phyloP scores from a whole-genome alignment of 1,140 invertebrate genomes.

The Zaprionus ghesquierei region DNA sequence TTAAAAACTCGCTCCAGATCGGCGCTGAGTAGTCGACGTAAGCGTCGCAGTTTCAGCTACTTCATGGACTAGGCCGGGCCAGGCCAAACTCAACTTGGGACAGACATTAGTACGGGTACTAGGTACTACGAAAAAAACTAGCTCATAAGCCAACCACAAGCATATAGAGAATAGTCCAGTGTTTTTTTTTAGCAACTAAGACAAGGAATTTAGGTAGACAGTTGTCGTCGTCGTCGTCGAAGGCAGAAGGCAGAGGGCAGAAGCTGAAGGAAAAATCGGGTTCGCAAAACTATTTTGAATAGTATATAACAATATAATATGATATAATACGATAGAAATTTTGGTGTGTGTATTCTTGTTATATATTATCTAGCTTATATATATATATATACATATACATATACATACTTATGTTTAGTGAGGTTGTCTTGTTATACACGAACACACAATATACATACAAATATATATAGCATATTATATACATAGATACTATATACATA shows the following conservation, averaged over 20 bases:
- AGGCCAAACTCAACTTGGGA: constrained; percentile 37
- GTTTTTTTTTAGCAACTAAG: constrained; percentile 63
- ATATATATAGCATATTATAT: constrained; percentile 37
- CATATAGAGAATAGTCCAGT: constrained; percentile 51
- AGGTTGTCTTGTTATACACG: constrained; percentile 75
- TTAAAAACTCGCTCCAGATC: constrained; percentile 74
- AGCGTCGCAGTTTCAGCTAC: constrained; percentile 76
- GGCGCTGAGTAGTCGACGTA: constrained; percentile 55
- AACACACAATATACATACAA: constrained; percentile 49
- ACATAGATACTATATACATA: constrained; percentile 28
- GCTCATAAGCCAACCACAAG: constrained; percentile 33
- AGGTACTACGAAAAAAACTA: constrained; percentile 46
- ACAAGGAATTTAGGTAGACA: constrained; percentile 66
- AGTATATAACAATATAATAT: constrained; percentile 39
- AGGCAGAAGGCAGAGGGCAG: neutral
- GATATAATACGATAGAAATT: constrained; percentile 54
- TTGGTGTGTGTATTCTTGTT: constrained; percentile 76
- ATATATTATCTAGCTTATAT: constrained; percentile 61
- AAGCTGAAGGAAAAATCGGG: constrained; percentile 41
- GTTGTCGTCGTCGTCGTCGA: constrained; percentile 12
- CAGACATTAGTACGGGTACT: constrained; percentile 78
- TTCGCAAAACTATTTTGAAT: constrained; percentile 71
- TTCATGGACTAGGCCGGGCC: constrained; percentile 63
- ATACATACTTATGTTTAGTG: constrained; percentile 71
- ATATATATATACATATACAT: constrained; percentile 55